Evolutionary conservation across 2,797 vertebrate species (phyloP), one percentile per base, ranked within the genome.

Genomic region (Gobionotothen gibberifrons): DNA sequence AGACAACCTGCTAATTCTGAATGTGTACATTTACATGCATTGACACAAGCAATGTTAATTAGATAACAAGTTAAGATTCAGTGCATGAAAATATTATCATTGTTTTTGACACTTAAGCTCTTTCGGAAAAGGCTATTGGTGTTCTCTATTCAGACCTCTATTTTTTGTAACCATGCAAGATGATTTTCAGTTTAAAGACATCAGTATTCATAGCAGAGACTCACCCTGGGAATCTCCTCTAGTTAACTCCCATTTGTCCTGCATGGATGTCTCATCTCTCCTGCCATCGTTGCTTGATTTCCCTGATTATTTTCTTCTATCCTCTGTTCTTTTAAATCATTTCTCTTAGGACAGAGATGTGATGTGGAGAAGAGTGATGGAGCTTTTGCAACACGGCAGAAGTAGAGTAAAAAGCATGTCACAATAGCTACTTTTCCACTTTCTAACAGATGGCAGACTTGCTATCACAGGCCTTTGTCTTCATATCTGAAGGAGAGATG

Each of bases 401-500:
- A 85, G 76, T 68, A 79, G 78, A 89, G 85, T 81, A 82, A 91
- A 36, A 90, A 83, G 82, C 81, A 83, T 83, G 86, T 87, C 86
- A 86, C 59, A 79, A 63, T 52, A 59, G 85, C 72, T 78, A 62
- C 58, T 69, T 71, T 72, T 11, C 64, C 42, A 44, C n/a, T 72
- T 64, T 70, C 61, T 81, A 85, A 82, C 85, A 87, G 87, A 89
- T 82, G 79, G 75, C 51, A 85, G 78, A 87, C 92, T 84, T 89
- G 67, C 79, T 87, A 83, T 88, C 85, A 71, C 72, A 82, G 64
- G 79, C 53, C 62, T 87, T 85, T 83, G 82, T 87, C 83, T 87
- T 85, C 47, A 72, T 75, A 85, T 85, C 85, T 81, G 77, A 81
- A 64, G 60, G 72, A 86, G 81, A 77, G 65, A 70, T 59, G 42